Conservation (phyloP, 2,797 vertebrate species). For the Cephalopachus bancanus region DNA sequence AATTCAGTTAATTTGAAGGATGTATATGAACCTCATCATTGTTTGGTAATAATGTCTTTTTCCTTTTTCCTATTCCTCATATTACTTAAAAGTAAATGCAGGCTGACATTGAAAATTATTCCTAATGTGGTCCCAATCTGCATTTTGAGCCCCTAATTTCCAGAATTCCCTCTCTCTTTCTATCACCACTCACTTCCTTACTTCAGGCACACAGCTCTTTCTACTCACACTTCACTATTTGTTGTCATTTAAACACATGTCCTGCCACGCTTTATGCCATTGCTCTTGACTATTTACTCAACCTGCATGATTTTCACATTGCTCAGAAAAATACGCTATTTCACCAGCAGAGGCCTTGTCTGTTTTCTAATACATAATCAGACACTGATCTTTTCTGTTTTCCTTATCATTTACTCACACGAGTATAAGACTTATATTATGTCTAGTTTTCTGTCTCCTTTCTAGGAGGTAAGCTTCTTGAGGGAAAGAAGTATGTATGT, state of each 20-base stretch:
- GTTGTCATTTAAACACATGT: neutral
- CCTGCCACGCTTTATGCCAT: neutral
- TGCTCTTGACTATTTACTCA: neutral
- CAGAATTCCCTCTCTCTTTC: neutral
- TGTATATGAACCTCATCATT: neutral
- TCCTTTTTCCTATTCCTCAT: constrained; percentile 19
- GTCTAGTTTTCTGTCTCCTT: neutral
- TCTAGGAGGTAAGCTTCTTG: constrained; percentile 2
- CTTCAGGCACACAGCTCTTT: neutral
- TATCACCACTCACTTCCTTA: neutral
- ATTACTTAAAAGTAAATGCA: neutral
- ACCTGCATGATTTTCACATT: neutral
- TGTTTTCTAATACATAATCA: neutral
- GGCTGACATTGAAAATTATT: neutral
- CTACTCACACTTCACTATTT: neutral
- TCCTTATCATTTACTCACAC: neutral
- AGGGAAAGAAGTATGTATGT: neutral
- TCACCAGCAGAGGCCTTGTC: neutral
- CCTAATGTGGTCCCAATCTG: neutral
- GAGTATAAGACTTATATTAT: neutral
- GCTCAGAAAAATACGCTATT: neutral
- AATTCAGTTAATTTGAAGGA: constrained; percentile 22
- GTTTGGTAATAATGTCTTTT: neutral
- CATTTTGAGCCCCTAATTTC: neutral
- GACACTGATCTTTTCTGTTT: neutral